phyloP scores from a whole-genome alignment of 2,797 vertebrate genomes.

The Ctenochaetus hawaiiensis region DNA sequence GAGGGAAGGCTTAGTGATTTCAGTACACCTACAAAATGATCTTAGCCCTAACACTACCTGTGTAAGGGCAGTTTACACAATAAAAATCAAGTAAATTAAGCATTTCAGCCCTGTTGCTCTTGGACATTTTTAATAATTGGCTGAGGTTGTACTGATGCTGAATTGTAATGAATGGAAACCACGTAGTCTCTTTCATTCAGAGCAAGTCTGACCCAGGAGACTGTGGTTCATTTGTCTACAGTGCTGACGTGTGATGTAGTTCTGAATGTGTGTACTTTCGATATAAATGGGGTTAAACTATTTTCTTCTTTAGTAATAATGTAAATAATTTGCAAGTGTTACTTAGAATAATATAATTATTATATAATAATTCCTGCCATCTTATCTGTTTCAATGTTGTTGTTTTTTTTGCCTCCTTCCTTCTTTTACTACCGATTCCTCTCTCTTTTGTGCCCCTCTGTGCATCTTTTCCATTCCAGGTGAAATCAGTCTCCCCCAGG shows the following conservation, averaged over 20 bases:
- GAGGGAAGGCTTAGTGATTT: conserved; percentile 57
- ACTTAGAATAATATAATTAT: too few relatives aligned
- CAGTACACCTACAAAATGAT: conserved; percentile 32
- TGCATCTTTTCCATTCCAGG: conserved; percentile 58
- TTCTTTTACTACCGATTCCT: background rate
- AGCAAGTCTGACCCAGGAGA: conserved; percentile 23
- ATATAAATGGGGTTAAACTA: background rate
- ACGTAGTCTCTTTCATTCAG: conserved; percentile 36
- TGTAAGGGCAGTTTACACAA: conserved; percentile 7
- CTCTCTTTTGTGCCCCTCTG: background rate
- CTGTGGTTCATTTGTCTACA: conserved; percentile 12
- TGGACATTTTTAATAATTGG: conserved; percentile 1
- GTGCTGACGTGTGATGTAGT: conserved; percentile 8
- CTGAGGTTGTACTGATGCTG: conserved; percentile 1
- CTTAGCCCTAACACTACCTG: background rate
- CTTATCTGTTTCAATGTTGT: background rate
- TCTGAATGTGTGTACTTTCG: conserved; percentile 20
- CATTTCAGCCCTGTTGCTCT: conserved; percentile 15
- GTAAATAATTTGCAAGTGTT: background rate
- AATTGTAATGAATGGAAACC: conserved; percentile 45
- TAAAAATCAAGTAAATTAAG: conserved; percentile 1
- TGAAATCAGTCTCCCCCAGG: conserved; percentile 79
- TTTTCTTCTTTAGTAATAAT: background rate
- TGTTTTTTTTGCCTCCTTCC: background rate
- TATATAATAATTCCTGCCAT: background rate